Percentiles rank a stretch among this genome's conserved stretches.
Evolutionary conservation across 2,888 invertebrate genomes (phyloP).

Genomic region (Cantharis rufa): DNA sequence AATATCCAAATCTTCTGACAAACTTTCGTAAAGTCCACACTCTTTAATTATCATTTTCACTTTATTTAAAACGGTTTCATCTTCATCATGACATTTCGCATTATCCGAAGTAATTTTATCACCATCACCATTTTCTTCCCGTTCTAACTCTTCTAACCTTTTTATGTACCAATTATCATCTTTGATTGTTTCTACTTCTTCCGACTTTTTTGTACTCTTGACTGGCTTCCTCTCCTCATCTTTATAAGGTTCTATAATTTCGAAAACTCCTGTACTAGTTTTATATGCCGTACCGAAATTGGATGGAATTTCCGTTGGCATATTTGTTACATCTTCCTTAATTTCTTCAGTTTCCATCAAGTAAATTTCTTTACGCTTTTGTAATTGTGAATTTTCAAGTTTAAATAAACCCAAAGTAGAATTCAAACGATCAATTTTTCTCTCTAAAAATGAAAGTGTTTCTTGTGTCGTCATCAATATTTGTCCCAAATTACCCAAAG

Average conservation of each 20-base stretch:
- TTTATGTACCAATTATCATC: neutral
- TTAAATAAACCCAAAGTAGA: neutral
- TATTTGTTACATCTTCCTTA: neutral
- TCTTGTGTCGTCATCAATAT: conserved; percentile 19
- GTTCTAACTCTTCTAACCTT: conserved; percentile 6
- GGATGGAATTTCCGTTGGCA: conserved; percentile 17
- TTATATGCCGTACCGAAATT: conserved; percentile 11
- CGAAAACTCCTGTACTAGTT: conserved; percentile 15
- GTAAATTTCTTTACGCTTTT: conserved; percentile 5
- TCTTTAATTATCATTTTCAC: conserved; percentile 8
- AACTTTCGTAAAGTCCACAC: conserved; percentile 6
- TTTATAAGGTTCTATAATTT: conserved; percentile 12
- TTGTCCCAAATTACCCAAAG: conserved; percentile 9
- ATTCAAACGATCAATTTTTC: conserved; percentile 7
- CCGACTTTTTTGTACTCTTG: neutral
- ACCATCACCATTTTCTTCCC: conserved; percentile 1
- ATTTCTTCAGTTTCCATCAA: neutral
- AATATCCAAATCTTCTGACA: conserved; percentile 1
- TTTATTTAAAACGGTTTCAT: neutral
- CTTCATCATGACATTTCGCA: neutral
- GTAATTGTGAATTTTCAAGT: conserved; percentile 2
- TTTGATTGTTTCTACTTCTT: neutral
- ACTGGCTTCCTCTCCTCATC: conserved; percentile 8
- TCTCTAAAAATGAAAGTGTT: conserved; percentile 9
- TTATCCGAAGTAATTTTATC: too few species aligned